Conservation (phyloP, 2,113 vertebrate species). For the Helogale parvula region DNA sequence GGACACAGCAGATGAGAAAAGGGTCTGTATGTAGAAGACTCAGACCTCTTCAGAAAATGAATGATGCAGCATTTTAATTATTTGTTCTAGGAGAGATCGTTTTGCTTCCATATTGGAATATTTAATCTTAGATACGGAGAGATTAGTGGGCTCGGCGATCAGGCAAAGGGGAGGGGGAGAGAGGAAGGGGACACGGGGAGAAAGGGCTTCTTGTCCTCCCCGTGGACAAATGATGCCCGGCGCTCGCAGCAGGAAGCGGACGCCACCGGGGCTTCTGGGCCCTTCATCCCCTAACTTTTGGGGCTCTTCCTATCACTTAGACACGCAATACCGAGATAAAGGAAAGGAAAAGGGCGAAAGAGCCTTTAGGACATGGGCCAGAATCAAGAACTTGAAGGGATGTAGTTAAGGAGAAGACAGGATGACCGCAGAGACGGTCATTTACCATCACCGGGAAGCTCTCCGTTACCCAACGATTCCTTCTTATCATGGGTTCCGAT, state of each 20-base stretch:
- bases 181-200: slow-evolving; percentile 46
- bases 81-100: slow-evolving; percentile 54
- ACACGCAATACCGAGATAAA: neutral
- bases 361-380: neutral
- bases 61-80: slow-evolving; percentile 82
- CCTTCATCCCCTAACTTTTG: slow-evolving; percentile 69
- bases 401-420: neutral
- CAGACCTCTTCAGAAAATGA: slow-evolving; percentile 65
- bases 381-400: neutral
- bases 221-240: slow-evolving; percentile 32
- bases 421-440: neutral
- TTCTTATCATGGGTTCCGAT: neutral
- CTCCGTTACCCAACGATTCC: neutral
- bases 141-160: neutral
- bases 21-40: slow-evolving; percentile 20
- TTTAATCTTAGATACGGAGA: slow-evolving; percentile 52
- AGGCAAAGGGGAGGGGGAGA: neutral
- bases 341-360: neutral
- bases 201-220: slow-evolving; percentile 76
- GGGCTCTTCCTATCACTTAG: neutral
- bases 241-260: slow-evolving; percentile 6
- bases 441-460: neutral
- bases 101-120: slow-evolving; percentile 78
- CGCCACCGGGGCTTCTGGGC: neutral
- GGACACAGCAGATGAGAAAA: slow-evolving; percentile 10